A percentile compares a stretch with the other conserved stretches of the same genome.
phyloP scores from a whole-genome alignment of 1,140 invertebrate species.

The Drosophila tsacasi region DNA sequence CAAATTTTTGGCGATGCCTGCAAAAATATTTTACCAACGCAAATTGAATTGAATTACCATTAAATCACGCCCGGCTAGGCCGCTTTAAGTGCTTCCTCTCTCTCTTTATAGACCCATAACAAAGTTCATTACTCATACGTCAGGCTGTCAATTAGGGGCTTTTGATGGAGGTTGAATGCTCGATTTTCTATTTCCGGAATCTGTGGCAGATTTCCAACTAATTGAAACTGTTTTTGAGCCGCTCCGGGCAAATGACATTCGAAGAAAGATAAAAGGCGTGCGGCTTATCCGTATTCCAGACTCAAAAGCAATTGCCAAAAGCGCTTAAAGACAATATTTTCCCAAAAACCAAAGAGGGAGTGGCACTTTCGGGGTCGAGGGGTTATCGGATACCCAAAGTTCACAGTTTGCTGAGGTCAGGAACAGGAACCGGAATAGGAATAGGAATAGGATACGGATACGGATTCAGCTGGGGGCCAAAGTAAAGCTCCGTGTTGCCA shows the following conservation, averaged over 20 bases:
- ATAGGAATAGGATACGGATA: slow-evolving; percentile 12
- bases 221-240: slow-evolving; percentile 40
- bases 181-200: slow-evolving; percentile 23
- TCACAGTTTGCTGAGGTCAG: slow-evolving; percentile 64
- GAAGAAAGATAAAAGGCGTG: slow-evolving; percentile 27
- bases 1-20: slow-evolving; percentile 1
- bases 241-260: slow-evolving; percentile 26
- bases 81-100: slow-evolving; percentile 14
- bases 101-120: slow-evolving; percentile 8
- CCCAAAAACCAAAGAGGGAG: background rate
- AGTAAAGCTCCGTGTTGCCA: slow-evolving; percentile 38
- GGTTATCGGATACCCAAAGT: slow-evolving; percentile 56
- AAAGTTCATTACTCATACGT: slow-evolving; percentile 40
- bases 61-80: background rate
- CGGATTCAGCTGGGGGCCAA: slow-evolving; percentile 4
- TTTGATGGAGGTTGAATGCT: slow-evolving; percentile 31
- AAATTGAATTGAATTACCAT: slow-evolving; percentile 24
- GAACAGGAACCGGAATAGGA: background rate
- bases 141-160: slow-evolving; percentile 39
- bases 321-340: slow-evolving; percentile 62
- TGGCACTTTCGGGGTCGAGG: slow-evolving; percentile 25
- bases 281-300: slow-evolving; percentile 13
- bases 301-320: slow-evolving; percentile 40
- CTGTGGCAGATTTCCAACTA: slow-evolving; percentile 34
- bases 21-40: slow-evolving; percentile 18